Evolutionary conservation across 1,140 invertebrate genomes (phyloP).

Genomic region (Cataglyphis hispanica): DNA sequence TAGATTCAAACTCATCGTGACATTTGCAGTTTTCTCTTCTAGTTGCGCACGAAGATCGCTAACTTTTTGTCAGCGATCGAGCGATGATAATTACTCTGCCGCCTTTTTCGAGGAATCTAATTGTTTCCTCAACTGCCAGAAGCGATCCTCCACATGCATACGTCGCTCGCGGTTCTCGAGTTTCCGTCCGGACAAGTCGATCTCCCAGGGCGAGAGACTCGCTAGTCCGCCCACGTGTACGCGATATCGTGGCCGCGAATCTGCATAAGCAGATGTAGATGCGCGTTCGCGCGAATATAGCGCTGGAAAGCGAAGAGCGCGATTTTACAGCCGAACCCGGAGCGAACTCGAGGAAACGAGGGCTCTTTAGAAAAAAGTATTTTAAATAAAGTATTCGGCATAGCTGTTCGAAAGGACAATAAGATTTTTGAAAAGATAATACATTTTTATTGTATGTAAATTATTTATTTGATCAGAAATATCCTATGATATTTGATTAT

Average conservation of each 20-base stretch:
- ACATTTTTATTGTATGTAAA: not conserved
- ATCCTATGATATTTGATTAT: not conserved
- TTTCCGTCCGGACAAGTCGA: constrained; percentile 60
- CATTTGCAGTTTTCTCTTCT: not conserved
- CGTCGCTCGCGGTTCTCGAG: constrained; percentile 56
- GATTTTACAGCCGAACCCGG: constrained; percentile 34
- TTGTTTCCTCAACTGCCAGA: constrained; percentile 8
- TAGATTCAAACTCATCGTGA: too few relatives aligned
- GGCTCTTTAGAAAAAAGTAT: constrained; percentile 14
- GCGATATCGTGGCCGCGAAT: constrained; percentile 50
- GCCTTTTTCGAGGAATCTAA: constrained; percentile 1
- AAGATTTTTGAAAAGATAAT: not conserved
- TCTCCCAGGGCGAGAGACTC: constrained; percentile 52
- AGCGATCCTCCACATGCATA: constrained; percentile 19
- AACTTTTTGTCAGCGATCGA: too few relatives aligned
- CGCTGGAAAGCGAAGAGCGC: constrained; percentile 57
- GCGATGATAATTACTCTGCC: constrained; percentile 24
- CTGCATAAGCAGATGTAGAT: constrained; percentile 62
- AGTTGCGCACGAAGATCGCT: not conserved
- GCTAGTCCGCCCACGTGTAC: constrained; percentile 62
- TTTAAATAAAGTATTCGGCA: not conserved
- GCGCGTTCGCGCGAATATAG: constrained; percentile 36
- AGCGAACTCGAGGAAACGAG: constrained; percentile 53
- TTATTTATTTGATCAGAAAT: not conserved
- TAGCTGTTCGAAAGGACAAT: not conserved